Conservation (phyloP, 2,888 invertebrate species). For the Darwinula stevensoni region DNA sequence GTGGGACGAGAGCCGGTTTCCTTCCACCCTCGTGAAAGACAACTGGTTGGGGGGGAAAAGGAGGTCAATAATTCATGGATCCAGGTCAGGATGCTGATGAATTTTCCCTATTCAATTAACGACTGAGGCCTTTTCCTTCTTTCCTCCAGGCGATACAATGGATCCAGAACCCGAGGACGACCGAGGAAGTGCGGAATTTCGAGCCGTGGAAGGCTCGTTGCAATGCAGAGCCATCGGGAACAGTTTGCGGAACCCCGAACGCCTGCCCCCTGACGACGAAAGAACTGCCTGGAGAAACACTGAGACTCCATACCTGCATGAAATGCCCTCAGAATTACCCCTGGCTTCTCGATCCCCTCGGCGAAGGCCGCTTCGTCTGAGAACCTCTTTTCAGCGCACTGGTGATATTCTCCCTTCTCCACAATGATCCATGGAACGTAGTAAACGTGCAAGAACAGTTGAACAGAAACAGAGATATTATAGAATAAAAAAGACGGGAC, state of each 20-base stretch:
- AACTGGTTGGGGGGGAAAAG: too few relatives aligned
- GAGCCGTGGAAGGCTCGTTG: slow-evolving; percentile 87
- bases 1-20: background rate
- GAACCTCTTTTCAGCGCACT: too few relatives aligned
- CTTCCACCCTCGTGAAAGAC: background rate
- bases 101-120: too few relatives aligned
- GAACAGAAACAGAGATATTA: too few relatives aligned
- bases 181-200: slow-evolving; percentile 60
- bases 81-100: too few relatives aligned
- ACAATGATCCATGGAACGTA: too few relatives aligned
- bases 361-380: slow-evolving; percentile 68
- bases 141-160: slow-evolving; percentile 52
- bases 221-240: slow-evolving; percentile 41
- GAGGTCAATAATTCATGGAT: too few relatives aligned
- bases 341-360: slow-evolving; percentile 73
- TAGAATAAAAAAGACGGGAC: too few relatives aligned
- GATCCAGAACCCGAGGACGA: slow-evolving; percentile 68
- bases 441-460: too few relatives aligned
- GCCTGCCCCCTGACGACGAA: slow-evolving; percentile 70
- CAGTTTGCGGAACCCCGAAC: slow-evolving; percentile 60
- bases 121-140: background rate
- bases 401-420: too few relatives aligned
- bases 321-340: slow-evolving; percentile 82
- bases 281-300: slow-evolving; percentile 75
- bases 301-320: slow-evolving; percentile 71